Conservation (phyloP, 2,888 invertebrate species). For the Leptinotarsa juncta region DNA sequence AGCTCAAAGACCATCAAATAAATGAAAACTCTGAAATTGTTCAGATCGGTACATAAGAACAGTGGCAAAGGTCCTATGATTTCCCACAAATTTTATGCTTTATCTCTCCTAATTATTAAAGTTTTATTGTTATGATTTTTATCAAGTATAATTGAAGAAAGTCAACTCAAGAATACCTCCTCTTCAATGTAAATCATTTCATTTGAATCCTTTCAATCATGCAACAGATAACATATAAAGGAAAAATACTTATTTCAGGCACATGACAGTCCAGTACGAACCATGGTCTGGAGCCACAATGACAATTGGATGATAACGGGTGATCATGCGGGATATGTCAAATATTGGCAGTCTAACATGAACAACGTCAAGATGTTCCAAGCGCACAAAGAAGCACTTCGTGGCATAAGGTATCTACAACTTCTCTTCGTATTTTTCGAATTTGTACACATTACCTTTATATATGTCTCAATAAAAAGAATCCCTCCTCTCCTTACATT, state of each 20-base stretch:
- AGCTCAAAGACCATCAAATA: too few species aligned
- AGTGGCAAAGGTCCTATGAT: too few species aligned
- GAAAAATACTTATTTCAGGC: slow-evolving; percentile 72
- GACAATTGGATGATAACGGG: slow-evolving; percentile 99
- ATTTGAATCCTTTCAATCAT: too few species aligned
- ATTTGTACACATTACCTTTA: slow-evolving; percentile 59
- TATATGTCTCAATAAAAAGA: slow-evolving; percentile 62
- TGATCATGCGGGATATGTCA: slow-evolving; percentile 98
- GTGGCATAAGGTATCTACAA: slow-evolving; percentile 91
- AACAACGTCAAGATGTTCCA: slow-evolving; percentile 99
- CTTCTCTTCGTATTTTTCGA: slow-evolving; percentile 63
- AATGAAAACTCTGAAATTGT: too few species aligned
- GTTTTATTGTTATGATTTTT: too few species aligned
- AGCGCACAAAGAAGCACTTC: slow-evolving; percentile 99
- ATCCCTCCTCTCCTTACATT: slow-evolving; percentile 60
- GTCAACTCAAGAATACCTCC: too few species aligned
- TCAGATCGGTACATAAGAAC: too few species aligned
- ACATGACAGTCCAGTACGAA: slow-evolving; percentile 98
- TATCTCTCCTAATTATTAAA: too few species aligned
- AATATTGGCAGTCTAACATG: slow-evolving; percentile 99
- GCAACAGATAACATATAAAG: too few species aligned
- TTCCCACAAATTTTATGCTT: too few species aligned
- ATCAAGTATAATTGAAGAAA: too few species aligned
- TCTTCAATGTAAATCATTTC: too few species aligned
- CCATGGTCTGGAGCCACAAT: slow-evolving; percentile 99